Percentiles rank a stretch among this genome's conserved stretches.
phyloP scores from a whole-genome alignment of 2,797 vertebrate genomes.

The Spheniscus humboldti region DNA sequence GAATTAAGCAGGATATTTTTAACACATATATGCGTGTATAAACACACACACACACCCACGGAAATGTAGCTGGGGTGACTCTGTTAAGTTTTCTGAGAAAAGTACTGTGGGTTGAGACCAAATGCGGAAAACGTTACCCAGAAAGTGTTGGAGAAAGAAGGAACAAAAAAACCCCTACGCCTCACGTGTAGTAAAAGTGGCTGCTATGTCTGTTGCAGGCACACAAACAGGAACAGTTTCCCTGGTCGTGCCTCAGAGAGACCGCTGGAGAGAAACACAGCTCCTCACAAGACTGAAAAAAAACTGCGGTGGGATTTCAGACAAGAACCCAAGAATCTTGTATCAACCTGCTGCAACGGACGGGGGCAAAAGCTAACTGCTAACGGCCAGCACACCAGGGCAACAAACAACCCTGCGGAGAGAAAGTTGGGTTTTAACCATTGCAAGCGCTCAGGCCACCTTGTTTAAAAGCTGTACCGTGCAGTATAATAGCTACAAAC shows the following conservation, averaged over 20 bases:
- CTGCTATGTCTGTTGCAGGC: neutral
- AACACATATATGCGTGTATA: neutral
- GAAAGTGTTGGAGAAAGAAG: conserved; percentile 11
- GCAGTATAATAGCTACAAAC: neutral
- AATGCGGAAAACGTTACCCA: conserved; percentile 34
- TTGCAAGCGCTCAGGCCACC: neutral
- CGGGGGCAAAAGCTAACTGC: neutral
- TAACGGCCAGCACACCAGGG: neutral
- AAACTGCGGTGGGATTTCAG: neutral
- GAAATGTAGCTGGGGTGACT: conserved; percentile 19
- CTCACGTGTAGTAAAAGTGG: conserved; percentile 31
- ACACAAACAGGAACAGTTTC: neutral
- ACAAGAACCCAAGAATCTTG: neutral
- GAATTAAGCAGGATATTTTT: conserved; percentile 39
- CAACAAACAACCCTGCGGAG: neutral
- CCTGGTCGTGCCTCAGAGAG: neutral
- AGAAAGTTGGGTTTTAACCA: neutral
- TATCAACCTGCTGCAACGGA: neutral
- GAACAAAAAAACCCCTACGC: neutral
- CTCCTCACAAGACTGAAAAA: neutral
- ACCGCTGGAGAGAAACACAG: neutral
- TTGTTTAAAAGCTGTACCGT: neutral
- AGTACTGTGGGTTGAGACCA: conserved; percentile 14
- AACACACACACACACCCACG: neutral
- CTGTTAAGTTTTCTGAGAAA: conserved; percentile 34